Conservation (phyloP, 2,797 vertebrate genomes). For the Buphagus erythrorhynchus region DNA sequence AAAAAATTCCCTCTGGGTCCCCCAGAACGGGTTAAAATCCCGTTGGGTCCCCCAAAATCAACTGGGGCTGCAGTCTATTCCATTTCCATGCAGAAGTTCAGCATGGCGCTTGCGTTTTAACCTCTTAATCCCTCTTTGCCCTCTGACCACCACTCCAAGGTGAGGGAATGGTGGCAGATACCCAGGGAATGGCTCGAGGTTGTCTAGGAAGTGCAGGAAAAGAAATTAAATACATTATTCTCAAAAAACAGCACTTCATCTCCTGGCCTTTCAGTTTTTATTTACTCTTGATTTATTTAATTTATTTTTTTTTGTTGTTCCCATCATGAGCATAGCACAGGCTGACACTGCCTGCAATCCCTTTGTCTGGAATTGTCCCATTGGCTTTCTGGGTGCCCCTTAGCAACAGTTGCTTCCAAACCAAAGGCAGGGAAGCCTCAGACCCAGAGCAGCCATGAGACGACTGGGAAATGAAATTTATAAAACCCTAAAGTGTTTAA, state of each 20-base stretch:
- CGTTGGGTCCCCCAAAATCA: accelerated
- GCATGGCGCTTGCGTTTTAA: not conserved
- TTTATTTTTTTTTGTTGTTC: no score
- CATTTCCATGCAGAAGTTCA: not conserved
- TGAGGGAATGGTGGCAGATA: no score
- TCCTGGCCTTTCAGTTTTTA: not conserved
- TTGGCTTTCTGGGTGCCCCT: not conserved
- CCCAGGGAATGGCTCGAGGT: not conserved
- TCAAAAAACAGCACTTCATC: not conserved
- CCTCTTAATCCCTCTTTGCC: not conserved
- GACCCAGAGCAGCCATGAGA: not conserved
- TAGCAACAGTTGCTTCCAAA: not conserved
- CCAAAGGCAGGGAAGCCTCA: not conserved
- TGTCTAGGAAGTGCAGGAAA: not conserved
- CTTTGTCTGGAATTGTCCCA: not conserved
- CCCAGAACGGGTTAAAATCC: not conserved
- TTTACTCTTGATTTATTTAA: not conserved
- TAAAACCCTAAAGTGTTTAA: not conserved
- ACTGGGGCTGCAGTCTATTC: no score
- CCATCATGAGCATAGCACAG: not conserved
- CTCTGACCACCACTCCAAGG: accelerated
- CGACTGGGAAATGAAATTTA: not conserved
- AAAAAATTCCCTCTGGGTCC: not conserved
- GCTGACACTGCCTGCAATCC: not conserved
- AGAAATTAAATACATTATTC: not conserved